Percentiles rank a stretch among this genome's conserved stretches.
Evolutionary conservation across 2,888 invertebrate genomes (phyloP).

Genomic region (Ormia ochracea): DNA sequence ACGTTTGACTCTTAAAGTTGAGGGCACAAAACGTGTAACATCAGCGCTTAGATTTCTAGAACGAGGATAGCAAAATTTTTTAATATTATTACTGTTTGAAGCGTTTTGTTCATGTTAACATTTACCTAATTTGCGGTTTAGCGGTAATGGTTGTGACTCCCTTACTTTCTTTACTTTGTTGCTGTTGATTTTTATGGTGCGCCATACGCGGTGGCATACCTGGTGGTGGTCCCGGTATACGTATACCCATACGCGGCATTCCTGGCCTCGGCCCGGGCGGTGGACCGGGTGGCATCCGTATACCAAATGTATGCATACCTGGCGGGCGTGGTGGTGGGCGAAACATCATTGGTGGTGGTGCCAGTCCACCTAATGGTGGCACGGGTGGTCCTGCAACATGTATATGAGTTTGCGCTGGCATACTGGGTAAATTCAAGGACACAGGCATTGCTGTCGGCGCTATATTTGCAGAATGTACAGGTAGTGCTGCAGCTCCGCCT

Average conservation of each 20-base stretch:
- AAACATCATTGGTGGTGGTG: slow-evolving; percentile 78
- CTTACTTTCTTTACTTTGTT: slow-evolving; percentile 82
- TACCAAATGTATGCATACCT: slow-evolving; percentile 71
- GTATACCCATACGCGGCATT: slow-evolving; percentile 79
- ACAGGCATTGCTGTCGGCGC: slow-evolving; percentile 52
- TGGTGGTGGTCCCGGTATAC: slow-evolving; percentile 83
- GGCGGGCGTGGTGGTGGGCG: slow-evolving; percentile 80
- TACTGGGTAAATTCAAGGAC: slow-evolving; percentile 51
- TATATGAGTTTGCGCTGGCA: slow-evolving; percentile 65
- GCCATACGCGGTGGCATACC: slow-evolving; percentile 79
- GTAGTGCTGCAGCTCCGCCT: slow-evolving; percentile 50
- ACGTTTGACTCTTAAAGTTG: slow-evolving; percentile 92
- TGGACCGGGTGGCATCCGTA: slow-evolving; percentile 78
- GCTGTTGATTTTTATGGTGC: slow-evolving; percentile 70
- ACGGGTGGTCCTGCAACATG: slow-evolving; percentile 69
- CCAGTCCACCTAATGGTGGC: slow-evolving; percentile 77
- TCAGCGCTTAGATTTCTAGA: slow-evolving; percentile 89
- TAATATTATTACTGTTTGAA: neutral
- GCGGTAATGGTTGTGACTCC: slow-evolving; percentile 93
- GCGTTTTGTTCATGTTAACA: neutral
- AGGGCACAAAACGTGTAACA: slow-evolving; percentile 96
- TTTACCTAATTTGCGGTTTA: slow-evolving; percentile 92
- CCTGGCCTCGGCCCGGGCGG: slow-evolving; percentile 78
- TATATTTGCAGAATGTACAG: slow-evolving; percentile 59
- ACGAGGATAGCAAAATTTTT: neutral